phyloP scores from a whole-genome alignment of 2,888 invertebrate genomes.

The Argynnis bischoffii region DNA sequence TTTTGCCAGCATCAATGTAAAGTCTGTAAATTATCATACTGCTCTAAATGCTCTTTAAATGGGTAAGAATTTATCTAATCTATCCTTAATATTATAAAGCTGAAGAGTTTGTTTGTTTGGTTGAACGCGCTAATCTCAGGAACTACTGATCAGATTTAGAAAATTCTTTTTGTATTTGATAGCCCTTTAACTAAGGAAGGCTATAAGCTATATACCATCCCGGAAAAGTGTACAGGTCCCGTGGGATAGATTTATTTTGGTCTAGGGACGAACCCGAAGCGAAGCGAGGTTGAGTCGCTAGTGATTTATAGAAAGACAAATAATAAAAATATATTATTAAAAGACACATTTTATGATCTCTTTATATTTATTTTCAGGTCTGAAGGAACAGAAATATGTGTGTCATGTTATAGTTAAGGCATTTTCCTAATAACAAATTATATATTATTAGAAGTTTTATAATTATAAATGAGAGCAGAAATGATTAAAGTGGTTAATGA shows the following conservation, averaged over 20 bases:
- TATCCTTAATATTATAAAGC: too few species aligned
- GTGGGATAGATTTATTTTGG: too few species aligned
- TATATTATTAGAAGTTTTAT: not conserved
- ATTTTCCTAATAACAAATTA: not conserved
- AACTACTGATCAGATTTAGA: too few species aligned
- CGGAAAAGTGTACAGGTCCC: too few species aligned
- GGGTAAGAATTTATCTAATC: slow-evolving; percentile 50
- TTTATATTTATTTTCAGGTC: slow-evolving; percentile 56
- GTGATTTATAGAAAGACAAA: not conserved
- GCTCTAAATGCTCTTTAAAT: slow-evolving; percentile 57
- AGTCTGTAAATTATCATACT: slow-evolving; percentile 53
- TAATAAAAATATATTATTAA: slow-evolving; percentile 3
- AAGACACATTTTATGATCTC: not conserved
- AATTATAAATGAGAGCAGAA: not conserved
- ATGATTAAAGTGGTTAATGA: not conserved
- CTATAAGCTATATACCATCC: too few species aligned
- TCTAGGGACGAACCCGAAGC: too few species aligned
- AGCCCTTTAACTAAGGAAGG: too few species aligned
- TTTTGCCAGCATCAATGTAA: slow-evolving; percentile 55
- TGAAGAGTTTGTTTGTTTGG: too few species aligned
- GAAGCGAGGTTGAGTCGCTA: too few species aligned
- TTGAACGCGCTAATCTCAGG: too few species aligned
- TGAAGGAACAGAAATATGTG: slow-evolving; percentile 63
- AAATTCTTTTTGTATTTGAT: too few species aligned
- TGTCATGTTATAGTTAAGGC: slow-evolving; percentile 62